These are phyloP conservation scores for Oncorhynchus gorbuscha DNA, from an alignment of 2,113 vertebrate species.

Conservation along the genomic window DNA sequence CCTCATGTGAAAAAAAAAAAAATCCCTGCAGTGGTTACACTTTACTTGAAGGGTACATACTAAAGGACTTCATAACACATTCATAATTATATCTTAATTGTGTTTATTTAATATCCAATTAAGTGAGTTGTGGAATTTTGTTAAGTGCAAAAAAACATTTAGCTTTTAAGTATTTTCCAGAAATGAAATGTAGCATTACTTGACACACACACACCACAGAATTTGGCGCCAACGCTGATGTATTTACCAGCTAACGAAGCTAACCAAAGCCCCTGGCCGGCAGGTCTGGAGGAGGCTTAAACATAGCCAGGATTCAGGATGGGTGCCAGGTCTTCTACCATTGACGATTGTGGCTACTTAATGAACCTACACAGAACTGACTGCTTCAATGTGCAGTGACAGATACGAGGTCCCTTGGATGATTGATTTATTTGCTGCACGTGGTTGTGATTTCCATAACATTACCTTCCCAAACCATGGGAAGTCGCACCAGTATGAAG, in stretches of 20 bases:
- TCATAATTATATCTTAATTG: constrained; percentile 54
- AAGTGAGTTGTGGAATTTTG: constrained; percentile 27
- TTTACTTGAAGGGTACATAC: not conserved
- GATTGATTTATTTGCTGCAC: constrained; percentile 76
- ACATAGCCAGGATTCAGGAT: constrained; percentile 73
- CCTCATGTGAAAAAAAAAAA: not conserved
- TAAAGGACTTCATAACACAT: constrained; percentile 37
- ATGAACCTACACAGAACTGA: constrained; percentile 77
- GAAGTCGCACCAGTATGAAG: constrained; percentile 32
- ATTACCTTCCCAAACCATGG: constrained; percentile 55
- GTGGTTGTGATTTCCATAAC: constrained; percentile 70
- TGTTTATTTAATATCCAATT: constrained; percentile 65
- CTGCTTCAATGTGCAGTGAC: constrained; percentile 74
- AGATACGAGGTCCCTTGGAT: constrained; percentile 74
- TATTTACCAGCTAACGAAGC: constrained; percentile 50
- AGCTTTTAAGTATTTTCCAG: constrained; percentile 65
- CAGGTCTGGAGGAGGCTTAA: constrained; percentile 70
- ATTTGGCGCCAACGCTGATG: constrained; percentile 55
- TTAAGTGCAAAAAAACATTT: constrained; percentile 47
- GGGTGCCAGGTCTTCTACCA: constrained; percentile 71
- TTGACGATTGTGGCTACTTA: constrained; percentile 74
- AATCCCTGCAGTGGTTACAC: not conserved
- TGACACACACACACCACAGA: constrained; percentile 59
- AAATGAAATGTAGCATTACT: constrained; percentile 61
- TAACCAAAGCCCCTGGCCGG: not conserved